phyloP scores from a whole-genome alignment of 2,797 vertebrate genomes.

The Acrossocheilus wenchowensis region DNA sequence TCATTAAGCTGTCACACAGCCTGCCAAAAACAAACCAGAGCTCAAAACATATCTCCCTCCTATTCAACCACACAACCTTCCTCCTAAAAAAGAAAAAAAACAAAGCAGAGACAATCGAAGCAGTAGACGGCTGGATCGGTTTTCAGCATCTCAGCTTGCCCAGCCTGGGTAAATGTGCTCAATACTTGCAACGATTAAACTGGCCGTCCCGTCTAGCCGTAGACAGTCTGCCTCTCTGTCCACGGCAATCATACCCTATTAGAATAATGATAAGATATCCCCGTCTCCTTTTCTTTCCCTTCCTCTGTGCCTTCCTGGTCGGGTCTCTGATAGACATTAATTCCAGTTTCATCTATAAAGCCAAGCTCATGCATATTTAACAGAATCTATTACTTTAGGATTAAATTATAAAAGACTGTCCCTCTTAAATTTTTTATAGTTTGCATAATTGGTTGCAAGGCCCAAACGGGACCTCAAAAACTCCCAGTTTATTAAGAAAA shows the following conservation, averaged over 20 bases:
- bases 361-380: conserved; percentile 85
- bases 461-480: conserved; percentile 76
- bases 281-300: conserved; percentile 66
- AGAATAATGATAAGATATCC: conserved; percentile 80
- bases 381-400: conserved; percentile 87
- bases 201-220: conserved; percentile 11
- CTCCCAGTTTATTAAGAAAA: conserved; percentile 73
- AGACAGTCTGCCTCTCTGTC: conserved; percentile 66
- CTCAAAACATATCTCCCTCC: conserved; percentile 41
- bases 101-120: conserved; percentile 27
- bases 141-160: conserved; percentile 42
- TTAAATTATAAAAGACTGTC: conserved; percentile 87
- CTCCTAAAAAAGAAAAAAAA: conserved; percentile 16
- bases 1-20: conserved; percentile 53
- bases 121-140: not conserved
- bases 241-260: conserved; percentile 78
- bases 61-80: conserved; percentile 47
- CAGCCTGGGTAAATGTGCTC: conserved; percentile 24
- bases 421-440: conserved; percentile 83
- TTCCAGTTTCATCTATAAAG: conserved; percentile 85
- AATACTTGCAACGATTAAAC: conserved; percentile 37
- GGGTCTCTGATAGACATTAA: conserved; percentile 83
- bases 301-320: conserved; percentile 71
- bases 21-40: conserved; percentile 54
- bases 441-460: conserved; percentile 83